Evolutionary conservation across 2,113 vertebrate species (phyloP).

Genomic region (Lophochroa leadbeateri): DNA sequence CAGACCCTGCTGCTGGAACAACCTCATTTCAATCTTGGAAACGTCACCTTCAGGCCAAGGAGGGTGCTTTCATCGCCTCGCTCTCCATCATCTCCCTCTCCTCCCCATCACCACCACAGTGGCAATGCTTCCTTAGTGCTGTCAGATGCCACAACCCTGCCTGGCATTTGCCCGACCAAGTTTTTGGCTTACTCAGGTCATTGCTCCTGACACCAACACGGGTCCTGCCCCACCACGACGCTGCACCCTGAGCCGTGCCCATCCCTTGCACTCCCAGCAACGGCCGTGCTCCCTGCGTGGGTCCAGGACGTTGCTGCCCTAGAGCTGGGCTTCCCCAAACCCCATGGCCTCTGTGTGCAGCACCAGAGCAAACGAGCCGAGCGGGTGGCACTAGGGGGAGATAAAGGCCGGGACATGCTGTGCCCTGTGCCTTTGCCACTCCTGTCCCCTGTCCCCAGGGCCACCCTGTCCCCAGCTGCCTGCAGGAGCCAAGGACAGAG

Average conservation of each 20-base stretch:
- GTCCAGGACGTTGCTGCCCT: background rate
- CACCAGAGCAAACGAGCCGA: background rate
- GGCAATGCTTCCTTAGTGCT: accelerated
- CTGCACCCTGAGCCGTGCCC: background rate
- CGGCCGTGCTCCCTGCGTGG: accelerated
- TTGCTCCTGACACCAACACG: accelerated
- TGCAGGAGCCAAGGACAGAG: background rate
- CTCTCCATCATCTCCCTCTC: background rate
- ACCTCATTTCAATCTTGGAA: background rate
- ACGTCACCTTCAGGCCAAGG: background rate
- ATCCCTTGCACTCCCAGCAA: accelerated
- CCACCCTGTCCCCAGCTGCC: background rate
- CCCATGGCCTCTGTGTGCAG: accelerated
- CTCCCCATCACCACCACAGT: background rate
- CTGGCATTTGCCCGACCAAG: accelerated
- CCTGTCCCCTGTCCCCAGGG: background rate
- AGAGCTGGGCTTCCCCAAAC: background rate
- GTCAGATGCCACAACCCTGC: accelerated
- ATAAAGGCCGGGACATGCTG: constrained; percentile 27
- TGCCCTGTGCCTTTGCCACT: background rate
- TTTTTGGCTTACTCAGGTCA: background rate
- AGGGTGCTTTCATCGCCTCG: accelerated
- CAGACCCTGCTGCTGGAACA: background rate
- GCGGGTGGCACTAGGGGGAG: constrained; percentile 38
- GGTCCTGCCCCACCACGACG: background rate